Evolutionary conservation across 1,140 invertebrate genomes (phyloP), one percentile per base, ranked within the genome.

Genomic region (Zaprionus camerounensis): DNA sequence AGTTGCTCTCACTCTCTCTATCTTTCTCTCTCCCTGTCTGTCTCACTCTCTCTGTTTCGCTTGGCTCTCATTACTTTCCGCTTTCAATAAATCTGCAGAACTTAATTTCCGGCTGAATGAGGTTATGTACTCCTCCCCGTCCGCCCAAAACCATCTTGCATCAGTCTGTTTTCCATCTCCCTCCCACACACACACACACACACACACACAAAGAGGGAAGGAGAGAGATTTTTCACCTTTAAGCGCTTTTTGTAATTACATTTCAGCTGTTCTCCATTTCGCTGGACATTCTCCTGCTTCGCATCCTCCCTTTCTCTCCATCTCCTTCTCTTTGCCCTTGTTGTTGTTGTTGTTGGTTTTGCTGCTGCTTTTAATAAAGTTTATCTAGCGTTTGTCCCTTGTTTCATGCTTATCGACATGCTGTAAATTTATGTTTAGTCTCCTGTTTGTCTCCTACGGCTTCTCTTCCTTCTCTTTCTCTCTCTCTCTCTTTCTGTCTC

Each of bases 91-190:
- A 92, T 92, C 91, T 92, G 72, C 75, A 80, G 81, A 92, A 92
- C 85, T 92, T 92, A 92, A 92, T 92, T 92, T 92, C 91, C 91
- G 91, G 84, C 82, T 83, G 88, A 92, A 87, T 85, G 85, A 91
- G 81, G 76, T 69, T 76, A 79, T 71, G 46, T 71, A 84, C 20
- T n/a, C 20, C 13, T 36, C 20, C 15, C 24, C 67, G 66, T 58
- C 28, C 7, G 31, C 46, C 65, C 34, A 49, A 61, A 31, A 44
- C 41, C 36, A 36, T 22, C 36, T 15, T 66, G 38, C 51, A 49
- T 55, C 53, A 44, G 56, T 75, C 57, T 64, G 34, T 12, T 57
- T 66, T 51, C 13, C n/a, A 20, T 24, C 28, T n/a, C n/a, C 17
- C 62, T 34, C 11, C 31, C 66, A 83, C 67, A 67, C 53, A 65